Base-by-base conservation (phyloP, 2,113 vertebrate species). In the Bos indicus region DNA sequence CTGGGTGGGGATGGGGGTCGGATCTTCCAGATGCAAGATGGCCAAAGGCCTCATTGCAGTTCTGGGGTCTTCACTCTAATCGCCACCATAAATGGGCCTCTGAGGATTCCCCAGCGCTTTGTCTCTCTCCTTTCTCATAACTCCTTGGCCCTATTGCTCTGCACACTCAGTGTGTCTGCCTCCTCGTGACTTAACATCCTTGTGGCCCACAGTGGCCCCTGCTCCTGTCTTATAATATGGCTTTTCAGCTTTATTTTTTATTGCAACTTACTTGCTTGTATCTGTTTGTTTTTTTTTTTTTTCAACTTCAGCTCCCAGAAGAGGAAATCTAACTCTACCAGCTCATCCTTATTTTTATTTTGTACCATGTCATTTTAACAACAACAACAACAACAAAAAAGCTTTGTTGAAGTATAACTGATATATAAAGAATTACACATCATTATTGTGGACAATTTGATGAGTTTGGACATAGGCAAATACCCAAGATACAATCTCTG, bases 1-100 rank as follows among this genome's bases (percentile, higher is more conserved):
- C n/a, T 36, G 64, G 56, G 52, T 1, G 21, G 62, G 62, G 52
- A 16, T n/a, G 0, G 11, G 40, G 3, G 1, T 1, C 1, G 2
- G 64, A 71, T 71, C 78, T 82, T 90, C 26, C 56, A 91, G 48
- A 74, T 6, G 33, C 80, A 43, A 40, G 26, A 43, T 40, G 40
- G 19, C 88, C 56, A 3, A 10, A 1, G 46, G 28, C 46, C 51
- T 48, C 93, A 11, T 7, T 6, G 2, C 19, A 7, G 1, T 43
- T 93, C 23, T 2, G n/a, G 43, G 25, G 10, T 48, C 21, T 82
- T 81, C 9, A 11, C 8, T 1, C 5, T 48, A 3, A 10, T 30
- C 2, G 9, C 2, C 36, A 26, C 19, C 6, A 3, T 52, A n/a
- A 54, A 25, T 21, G 1, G 23, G 33, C 40, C 33, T 51, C 60